These are phyloP conservation scores for Dolichotis patagonum DNA, from an alignment of 2,113 vertebrate genomes.

Conservation along the genomic window DNA sequence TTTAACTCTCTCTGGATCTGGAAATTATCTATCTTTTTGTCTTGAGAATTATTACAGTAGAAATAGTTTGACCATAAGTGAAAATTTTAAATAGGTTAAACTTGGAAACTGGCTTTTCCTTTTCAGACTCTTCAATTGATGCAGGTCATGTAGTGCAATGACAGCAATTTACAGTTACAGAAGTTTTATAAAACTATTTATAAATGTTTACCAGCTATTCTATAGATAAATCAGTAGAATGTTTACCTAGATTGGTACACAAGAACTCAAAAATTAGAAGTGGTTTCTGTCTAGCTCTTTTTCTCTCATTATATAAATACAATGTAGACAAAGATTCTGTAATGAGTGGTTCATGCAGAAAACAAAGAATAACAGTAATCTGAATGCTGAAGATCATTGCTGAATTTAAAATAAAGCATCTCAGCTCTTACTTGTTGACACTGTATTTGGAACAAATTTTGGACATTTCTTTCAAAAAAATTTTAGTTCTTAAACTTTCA, in stretches of 20 bases:
- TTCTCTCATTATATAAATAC: neutral
- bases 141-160: neutral
- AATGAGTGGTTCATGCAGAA: neutral
- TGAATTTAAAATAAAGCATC: constrained; percentile 24
- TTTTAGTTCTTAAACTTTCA: neutral
- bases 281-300: constrained; percentile 9
- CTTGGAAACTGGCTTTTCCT: neutral
- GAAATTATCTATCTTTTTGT: neutral
- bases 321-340: neutral
- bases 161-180: neutral
- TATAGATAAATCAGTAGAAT: neutral
- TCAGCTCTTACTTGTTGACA: neutral
- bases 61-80: neutral
- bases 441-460: neutral
- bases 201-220: neutral
- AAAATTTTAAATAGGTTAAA: neutral
- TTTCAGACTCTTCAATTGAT: neutral
- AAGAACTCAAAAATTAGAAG: neutral
- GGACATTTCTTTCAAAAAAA: neutral
- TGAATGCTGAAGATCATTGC: neutral
- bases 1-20: neutral
- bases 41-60: neutral
- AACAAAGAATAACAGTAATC: neutral
- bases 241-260: neutral
- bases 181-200: constrained; percentile 40